Conservation (phyloP, 2,113 vertebrate genomes). For the Trichechus manatus region DNA sequence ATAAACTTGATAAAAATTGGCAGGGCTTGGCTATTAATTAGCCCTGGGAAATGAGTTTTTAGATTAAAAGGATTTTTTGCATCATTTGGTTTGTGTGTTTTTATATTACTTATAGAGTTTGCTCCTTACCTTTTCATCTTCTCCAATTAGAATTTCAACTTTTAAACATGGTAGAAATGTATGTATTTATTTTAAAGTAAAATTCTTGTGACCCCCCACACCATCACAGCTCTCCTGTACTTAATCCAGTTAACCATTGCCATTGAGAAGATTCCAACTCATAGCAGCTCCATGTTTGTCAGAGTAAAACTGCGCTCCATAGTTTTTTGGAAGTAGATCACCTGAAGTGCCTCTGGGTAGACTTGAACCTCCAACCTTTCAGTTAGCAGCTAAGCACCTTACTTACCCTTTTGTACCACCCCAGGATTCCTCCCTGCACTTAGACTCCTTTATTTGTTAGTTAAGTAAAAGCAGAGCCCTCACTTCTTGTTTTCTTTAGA, state of each 20-base stretch:
- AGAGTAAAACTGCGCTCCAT: neutral
- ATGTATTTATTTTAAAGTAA: slow-evolving; percentile 95
- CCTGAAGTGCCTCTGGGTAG: neutral
- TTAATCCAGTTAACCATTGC: neutral
- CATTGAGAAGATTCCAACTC: neutral
- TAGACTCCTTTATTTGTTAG: slow-evolving; percentile 80
- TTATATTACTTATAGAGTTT: slow-evolving; percentile 93
- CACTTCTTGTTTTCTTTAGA: slow-evolving; percentile 63
- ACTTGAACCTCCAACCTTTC: neutral
- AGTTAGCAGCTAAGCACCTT: too few species aligned
- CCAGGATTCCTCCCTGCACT: neutral
- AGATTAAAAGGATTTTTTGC: slow-evolving; percentile 88
- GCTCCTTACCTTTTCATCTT: slow-evolving; percentile 90
- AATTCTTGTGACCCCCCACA: slow-evolving; percentile 80
- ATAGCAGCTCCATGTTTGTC: neutral
- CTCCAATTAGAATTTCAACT: slow-evolving; percentile 91
- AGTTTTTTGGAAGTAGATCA: neutral
- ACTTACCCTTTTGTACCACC: too few species aligned
- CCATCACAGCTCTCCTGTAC: slow-evolving; percentile 65
- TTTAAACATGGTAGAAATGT: slow-evolving; percentile 88
- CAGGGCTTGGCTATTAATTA: slow-evolving; percentile 82
- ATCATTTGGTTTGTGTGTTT: slow-evolving; percentile 89
- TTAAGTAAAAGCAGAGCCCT: slow-evolving; percentile 85
- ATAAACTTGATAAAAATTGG: slow-evolving; percentile 84
- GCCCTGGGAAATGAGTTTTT: slow-evolving; percentile 85